Evolutionary conservation across 2,797 vertebrate genomes (phyloP), one percentile per base, ranked within the genome.

Genomic region (Crenichthys baileyi): DNA sequence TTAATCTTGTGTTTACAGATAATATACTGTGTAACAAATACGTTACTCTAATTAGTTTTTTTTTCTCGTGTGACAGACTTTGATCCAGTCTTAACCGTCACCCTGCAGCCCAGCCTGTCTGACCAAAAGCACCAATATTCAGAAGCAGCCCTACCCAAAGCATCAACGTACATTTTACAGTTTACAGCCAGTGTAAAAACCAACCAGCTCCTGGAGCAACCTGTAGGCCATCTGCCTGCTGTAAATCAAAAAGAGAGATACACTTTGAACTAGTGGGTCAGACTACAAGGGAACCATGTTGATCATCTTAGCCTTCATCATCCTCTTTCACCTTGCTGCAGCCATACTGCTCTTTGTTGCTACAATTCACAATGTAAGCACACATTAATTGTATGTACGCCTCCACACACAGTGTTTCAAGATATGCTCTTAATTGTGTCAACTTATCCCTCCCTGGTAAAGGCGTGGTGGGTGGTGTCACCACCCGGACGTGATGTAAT

Each of bases 351-450:
- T 99, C 74, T 98, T 99, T 73, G 94, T 97, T 58, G 90, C 98
- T 50, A 98, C 97, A 80, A 97, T 99, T n/a, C 93, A 97, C 89
- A 99, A 97, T 81, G 98, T 99, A 86, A 97, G 98, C 96, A 70
- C 4, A 5, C 65, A 24, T 0, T 5, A 4, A 18, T 16, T 4
- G 44, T 5, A 7, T 18, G 39, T 0, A 48, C 3, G 6, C 50
- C 20, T 22, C 39, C 18, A 2, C 41, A 2, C 3, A 5, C 9
- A 18, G 4, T 24, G 15, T 5, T 0, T 1, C 5, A 1, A 48
- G 24, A 8, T 13, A 2, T 26, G 9, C 16, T 48, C 39, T 31
- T 50, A 22, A 36, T 73, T 13, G 51, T 11, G 0, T 36, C 1
- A 70, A 8, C 46, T 0, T 76, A 6, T 65, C n/a, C 18, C 3